phyloP scores from a whole-genome alignment of 2,888 invertebrate species.

The Andricus quercusramuli region DNA sequence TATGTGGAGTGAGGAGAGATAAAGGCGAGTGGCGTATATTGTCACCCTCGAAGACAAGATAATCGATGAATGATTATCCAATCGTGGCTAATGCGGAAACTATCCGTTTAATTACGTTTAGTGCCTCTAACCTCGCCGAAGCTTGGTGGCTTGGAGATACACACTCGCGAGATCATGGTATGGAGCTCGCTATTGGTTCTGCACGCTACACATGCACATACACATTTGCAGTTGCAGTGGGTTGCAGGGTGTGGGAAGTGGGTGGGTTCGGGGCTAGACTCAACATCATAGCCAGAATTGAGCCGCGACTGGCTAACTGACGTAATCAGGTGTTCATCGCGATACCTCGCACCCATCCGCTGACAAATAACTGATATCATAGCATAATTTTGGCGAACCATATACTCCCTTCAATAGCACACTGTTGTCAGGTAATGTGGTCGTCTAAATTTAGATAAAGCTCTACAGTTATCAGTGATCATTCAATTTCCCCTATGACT shows the following conservation, averaged over 20 bases:
- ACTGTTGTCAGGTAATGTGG: constrained; percentile 1
- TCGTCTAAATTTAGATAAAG: constrained; percentile 10
- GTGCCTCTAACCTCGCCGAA: constrained; percentile 68
- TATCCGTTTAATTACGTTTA: constrained; percentile 78
- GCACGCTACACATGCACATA: constrained; percentile 50
- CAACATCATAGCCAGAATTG: constrained; percentile 67
- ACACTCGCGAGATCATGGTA: constrained; percentile 52
- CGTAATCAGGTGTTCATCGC: constrained; percentile 72
- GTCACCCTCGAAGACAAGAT: constrained; percentile 65
- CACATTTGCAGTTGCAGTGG: constrained; percentile 5
- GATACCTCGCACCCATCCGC: constrained; percentile 19
- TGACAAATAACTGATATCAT: constrained; percentile 34
- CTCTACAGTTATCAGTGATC: neutral
- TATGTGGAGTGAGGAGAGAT: constrained; percentile 38
- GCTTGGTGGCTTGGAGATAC: constrained; percentile 62
- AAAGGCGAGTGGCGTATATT: constrained; percentile 57
- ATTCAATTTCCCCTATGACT: neutral
- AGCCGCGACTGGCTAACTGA: constrained; percentile 73
- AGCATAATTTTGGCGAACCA: constrained; percentile 19
- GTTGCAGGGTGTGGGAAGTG: constrained; percentile 34
- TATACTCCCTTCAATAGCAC: constrained; percentile 3
- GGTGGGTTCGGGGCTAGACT: constrained; percentile 37
- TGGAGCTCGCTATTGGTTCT: constrained; percentile 63
- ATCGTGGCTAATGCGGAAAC: constrained; percentile 78
- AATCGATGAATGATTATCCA: constrained; percentile 78